phyloP scores from a whole-genome alignment of 2,113 vertebrate genomes.

The Phrynosoma blainvillii region DNA sequence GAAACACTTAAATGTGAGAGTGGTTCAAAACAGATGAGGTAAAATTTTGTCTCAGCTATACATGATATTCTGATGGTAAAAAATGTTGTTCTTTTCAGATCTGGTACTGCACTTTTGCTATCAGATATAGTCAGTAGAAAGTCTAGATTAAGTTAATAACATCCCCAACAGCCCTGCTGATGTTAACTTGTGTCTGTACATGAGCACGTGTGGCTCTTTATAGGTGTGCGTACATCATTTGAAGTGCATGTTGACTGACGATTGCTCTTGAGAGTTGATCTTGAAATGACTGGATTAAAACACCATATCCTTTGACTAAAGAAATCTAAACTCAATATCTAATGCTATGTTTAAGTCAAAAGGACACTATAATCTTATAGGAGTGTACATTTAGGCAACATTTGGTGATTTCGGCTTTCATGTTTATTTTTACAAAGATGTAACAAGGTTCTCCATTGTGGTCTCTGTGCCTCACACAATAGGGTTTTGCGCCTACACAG shows the following conservation, averaged over 20 bases:
- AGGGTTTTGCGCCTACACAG: too few relatives aligned
- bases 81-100: background rate
- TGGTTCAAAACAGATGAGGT: background rate
- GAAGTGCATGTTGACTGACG: background rate
- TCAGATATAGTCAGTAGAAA: background rate
- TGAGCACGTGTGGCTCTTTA: background rate
- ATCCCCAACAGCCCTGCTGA: background rate
- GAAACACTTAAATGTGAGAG: background rate
- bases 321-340: background rate
- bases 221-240: background rate
- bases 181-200: background rate
- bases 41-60: background rate
- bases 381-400: background rate
- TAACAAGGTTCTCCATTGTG: too few relatives aligned
- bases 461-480: too few relatives aligned
- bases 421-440: too few relatives aligned
- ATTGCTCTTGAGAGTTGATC: constrained; percentile 22
- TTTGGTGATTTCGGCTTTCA: too few relatives aligned
- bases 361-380: background rate
- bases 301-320: background rate
- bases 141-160: background rate
- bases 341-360: background rate
- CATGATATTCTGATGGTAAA: background rate
- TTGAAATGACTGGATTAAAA: background rate
- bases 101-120: background rate